A percentile compares a stretch with the other conserved stretches of the same genome.
These are phyloP conservation scores for Ammodytes dubius DNA, from an alignment of 2,113 vertebrate species.

Conservation along the genomic window DNA sequence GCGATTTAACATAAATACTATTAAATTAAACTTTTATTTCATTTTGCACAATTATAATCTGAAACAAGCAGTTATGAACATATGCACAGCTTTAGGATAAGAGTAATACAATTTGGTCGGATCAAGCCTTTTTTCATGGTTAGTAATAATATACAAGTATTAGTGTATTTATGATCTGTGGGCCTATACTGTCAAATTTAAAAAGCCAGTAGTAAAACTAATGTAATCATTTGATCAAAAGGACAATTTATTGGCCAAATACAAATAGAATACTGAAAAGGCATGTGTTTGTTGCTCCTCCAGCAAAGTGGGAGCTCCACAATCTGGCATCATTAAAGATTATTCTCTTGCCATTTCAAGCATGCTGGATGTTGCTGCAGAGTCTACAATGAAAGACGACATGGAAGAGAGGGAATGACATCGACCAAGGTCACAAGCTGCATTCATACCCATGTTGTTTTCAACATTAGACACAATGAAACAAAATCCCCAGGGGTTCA, in stretches of 20 bases:
- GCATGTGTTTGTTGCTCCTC: conserved; percentile 41
- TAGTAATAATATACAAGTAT: conserved; percentile 32
- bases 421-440: conserved; percentile 66
- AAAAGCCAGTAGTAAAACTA: conserved; percentile 29
- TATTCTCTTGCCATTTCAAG: conserved; percentile 53
- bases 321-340: conserved; percentile 48
- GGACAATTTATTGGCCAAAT: conserved; percentile 36
- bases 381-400: conserved; percentile 48
- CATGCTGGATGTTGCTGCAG: conserved; percentile 14
- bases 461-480: conserved; percentile 57
- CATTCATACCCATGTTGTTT: conserved; percentile 58
- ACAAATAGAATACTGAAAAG: conserved; percentile 48
- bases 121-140: conserved; percentile 38
- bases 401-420: conserved; percentile 45
- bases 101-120: conserved; percentile 31
- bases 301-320: conserved; percentile 11
- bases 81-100: conserved; percentile 30
- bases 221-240: conserved; percentile 60
- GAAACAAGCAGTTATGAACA: conserved; percentile 30
- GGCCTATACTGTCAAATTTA: conserved; percentile 22
- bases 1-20: conserved; percentile 42
- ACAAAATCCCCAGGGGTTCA: conserved; percentile 51
- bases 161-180: conserved; percentile 36
- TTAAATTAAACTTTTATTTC: conserved; percentile 48
- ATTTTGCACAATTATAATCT: conserved; percentile 30